phyloP scores from a whole-genome alignment of 1,140 invertebrate species.

The Orchestia grillus region DNA sequence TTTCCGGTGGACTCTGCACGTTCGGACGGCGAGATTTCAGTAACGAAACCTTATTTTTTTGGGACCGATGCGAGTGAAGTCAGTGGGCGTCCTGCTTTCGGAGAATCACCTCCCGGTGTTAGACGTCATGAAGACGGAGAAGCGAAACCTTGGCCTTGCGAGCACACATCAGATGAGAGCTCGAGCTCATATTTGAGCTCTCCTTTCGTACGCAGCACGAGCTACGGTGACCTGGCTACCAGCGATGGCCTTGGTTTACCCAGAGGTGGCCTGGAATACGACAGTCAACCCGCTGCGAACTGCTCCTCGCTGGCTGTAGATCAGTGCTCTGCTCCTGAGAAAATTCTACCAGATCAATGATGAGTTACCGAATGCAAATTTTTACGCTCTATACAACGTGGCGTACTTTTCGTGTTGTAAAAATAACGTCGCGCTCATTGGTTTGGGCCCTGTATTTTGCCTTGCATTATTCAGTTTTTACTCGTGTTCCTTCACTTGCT shows the following conservation, averaged over 20 bases:
- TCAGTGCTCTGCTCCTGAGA: background rate
- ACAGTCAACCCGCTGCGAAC: background rate
- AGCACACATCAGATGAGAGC: background rate
- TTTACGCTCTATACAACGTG: background rate
- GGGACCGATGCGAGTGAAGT: background rate
- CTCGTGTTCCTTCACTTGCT: background rate
- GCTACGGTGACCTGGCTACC: background rate
- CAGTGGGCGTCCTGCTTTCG: background rate
- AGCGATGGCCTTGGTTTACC: background rate
- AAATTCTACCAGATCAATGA: conserved; percentile 46
- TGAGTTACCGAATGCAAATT: background rate
- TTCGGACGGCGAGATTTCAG: background rate
- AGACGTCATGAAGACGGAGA: background rate
- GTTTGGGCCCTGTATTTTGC: background rate
- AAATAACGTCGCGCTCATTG: background rate
- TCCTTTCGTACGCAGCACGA: background rate
- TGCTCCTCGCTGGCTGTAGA: background rate
- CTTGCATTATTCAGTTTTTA: background rate
- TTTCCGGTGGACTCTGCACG: background rate
- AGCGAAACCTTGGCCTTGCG: background rate
- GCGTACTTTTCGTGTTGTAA: background rate
- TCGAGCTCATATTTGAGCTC: background rate
- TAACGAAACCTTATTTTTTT: background rate
- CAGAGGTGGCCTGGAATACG: background rate
- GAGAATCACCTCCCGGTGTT: background rate